Conservation (phyloP, 1,140 invertebrate genomes). For the Thaumatotibia leucotreta region DNA sequence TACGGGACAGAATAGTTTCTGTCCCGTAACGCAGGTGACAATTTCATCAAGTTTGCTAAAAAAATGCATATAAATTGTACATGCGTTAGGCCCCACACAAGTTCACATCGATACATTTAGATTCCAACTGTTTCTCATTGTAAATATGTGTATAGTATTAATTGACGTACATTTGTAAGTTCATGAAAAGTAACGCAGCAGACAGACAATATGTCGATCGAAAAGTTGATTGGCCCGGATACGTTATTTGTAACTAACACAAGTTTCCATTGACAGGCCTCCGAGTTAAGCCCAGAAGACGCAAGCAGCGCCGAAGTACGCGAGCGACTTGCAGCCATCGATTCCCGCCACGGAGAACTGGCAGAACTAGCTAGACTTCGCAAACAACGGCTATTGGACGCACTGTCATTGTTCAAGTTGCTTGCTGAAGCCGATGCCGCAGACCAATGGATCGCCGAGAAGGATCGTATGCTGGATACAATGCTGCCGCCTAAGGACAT, state of each 20-base stretch:
- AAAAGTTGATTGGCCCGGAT: no score
- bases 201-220: no score
- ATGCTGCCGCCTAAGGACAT: conserved; percentile 98
- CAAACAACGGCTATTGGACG: conserved; percentile 97
- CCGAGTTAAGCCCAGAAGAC: conserved; percentile 91
- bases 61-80: no score
- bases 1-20: no score
- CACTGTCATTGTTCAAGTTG: conserved; percentile 97
- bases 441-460: conserved; percentile 99
- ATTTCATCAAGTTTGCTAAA: no score
- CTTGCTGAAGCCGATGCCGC: conserved; percentile 99
- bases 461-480: conserved; percentile 98
- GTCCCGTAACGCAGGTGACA: no score
- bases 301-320: conserved; percentile 91
- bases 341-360: conserved; percentile 97
- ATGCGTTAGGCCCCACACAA: no score
- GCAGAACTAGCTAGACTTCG: conserved; percentile 96
- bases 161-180: no score
- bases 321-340: conserved; percentile 94
- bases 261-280: conserved; percentile 74
- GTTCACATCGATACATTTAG: no score
- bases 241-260: not conserved
- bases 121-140: no score
- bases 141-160: no score
- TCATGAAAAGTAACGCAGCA: no score